Evolutionary conservation across 2,888 invertebrate species (phyloP).

Genomic region (Clepsis dumicolana): DNA sequence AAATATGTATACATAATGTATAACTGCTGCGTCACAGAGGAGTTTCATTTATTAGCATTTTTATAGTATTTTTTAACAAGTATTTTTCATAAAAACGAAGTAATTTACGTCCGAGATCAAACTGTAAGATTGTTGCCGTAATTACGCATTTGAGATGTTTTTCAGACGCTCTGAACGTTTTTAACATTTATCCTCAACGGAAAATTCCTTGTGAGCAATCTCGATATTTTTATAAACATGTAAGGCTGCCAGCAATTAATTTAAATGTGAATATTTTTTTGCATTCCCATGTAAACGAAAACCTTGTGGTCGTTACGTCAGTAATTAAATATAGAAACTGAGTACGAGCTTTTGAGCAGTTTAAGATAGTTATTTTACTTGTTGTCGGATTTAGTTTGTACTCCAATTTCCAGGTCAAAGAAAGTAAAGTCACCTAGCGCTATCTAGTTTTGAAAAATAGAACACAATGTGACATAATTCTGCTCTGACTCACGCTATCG

Average conservation of each 20-base stretch:
- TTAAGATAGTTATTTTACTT: too few relatives aligned
- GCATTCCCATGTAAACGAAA: not conserved
- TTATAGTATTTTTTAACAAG: too few relatives aligned
- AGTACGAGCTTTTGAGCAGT: too few relatives aligned
- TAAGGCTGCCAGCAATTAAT: not conserved
- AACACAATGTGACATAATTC: too few relatives aligned
- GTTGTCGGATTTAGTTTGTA: too few relatives aligned
- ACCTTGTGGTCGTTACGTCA: not conserved
- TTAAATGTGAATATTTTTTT: not conserved
- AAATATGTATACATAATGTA: too few relatives aligned
- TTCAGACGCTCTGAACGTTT: not conserved
- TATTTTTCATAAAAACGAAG: constrained; percentile 1
- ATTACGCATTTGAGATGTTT: constrained; percentile 11
- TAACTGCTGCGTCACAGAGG: too few relatives aligned
- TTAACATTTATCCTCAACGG: constrained; percentile 13
- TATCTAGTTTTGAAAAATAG: too few relatives aligned
- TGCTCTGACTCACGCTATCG: too few relatives aligned
- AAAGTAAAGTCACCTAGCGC: too few relatives aligned
- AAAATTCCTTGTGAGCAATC: not conserved
- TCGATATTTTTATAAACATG: constrained; percentile 14
- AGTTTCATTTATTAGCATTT: too few relatives aligned
- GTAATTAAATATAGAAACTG: not conserved
- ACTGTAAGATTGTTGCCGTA: constrained; percentile 8
- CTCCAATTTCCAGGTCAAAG: too few relatives aligned
- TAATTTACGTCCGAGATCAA: constrained; percentile 2